A percentile compares a stretch with the other conserved stretches of the same genome.
Evolutionary conservation across 2,888 invertebrate genomes (phyloP).

Genomic region (Autographa pulchrina): DNA sequence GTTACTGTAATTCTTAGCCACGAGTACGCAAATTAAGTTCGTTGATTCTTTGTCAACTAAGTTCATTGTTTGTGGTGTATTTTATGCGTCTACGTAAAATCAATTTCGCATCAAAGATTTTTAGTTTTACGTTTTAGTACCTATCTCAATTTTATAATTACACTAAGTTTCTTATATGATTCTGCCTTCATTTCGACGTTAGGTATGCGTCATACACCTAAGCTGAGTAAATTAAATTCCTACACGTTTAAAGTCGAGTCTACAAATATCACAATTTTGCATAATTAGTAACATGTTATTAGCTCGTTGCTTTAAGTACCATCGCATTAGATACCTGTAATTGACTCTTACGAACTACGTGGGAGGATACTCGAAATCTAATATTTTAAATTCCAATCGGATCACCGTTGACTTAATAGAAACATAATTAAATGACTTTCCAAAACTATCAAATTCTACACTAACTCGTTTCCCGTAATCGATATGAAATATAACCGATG

Average conservation of each 20-base stretch:
- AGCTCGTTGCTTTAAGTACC: slow-evolving; percentile 21
- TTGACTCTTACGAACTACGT: slow-evolving; percentile 42
- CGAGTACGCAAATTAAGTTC: slow-evolving; percentile 7
- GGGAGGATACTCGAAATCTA: slow-evolving; percentile 40
- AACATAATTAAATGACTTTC: slow-evolving; percentile 54
- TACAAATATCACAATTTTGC: slow-evolving; percentile 35
- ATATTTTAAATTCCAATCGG: slow-evolving; percentile 40
- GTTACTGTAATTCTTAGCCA: slow-evolving; percentile 13
- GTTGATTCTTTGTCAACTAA: slow-evolving; percentile 58
- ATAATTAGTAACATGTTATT: slow-evolving; percentile 30
- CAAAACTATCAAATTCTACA: slow-evolving; percentile 55
- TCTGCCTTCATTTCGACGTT: background rate
- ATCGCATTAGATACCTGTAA: slow-evolving; percentile 43
- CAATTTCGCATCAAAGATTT: slow-evolving; percentile 30
- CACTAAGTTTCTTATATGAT: background rate
- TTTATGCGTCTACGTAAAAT: slow-evolving; percentile 34
- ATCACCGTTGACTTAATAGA: slow-evolving; percentile 45
- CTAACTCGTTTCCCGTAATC: slow-evolving; percentile 46
- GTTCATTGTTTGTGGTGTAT: slow-evolving; percentile 54
- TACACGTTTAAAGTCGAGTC: background rate
- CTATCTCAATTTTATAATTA: background rate
- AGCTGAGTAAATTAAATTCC: background rate
- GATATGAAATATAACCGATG: slow-evolving; percentile 54
- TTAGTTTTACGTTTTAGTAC: background rate
- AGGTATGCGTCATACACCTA: background rate